A percentile compares a stretch with the other conserved stretches of the same genome.
Conservation (phyloP, 2,888 invertebrate species). For the Agrochola macilenta region DNA sequence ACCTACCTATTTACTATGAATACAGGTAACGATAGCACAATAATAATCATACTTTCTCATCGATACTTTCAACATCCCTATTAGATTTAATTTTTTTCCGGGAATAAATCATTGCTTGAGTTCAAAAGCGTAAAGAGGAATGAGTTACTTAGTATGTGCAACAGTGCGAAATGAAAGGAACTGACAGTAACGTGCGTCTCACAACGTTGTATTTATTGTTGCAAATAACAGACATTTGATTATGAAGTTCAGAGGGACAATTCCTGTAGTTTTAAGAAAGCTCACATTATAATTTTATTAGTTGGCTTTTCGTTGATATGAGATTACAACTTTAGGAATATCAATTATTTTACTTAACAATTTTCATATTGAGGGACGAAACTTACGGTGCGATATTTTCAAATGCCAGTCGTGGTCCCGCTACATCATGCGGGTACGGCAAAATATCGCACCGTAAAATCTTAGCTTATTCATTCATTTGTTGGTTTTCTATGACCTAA, state of each 20-base stretch:
- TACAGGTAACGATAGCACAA: neutral
- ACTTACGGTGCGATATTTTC: neutral
- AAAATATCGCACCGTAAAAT: neutral
- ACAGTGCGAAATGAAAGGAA: neutral
- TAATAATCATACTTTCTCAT: neutral
- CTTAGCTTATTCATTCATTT: neutral
- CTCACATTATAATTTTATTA: neutral
- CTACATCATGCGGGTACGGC: neutral
- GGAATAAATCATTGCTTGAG: conserved; percentile 13
- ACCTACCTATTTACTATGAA: neutral
- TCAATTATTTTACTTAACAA: neutral
- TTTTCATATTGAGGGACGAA: neutral
- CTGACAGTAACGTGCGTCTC: too few relatives aligned
- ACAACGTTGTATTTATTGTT: neutral
- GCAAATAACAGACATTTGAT: conserved; percentile 3
- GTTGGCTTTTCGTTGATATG: neutral
- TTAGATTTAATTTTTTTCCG: conserved; percentile 2
- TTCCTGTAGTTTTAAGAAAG: neutral
- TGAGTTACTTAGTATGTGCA: neutral
- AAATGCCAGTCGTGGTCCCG: neutral
- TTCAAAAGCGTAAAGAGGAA: neutral
- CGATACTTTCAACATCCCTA: neutral
- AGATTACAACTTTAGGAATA: neutral
- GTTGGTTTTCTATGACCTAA: neutral
- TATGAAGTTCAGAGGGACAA: neutral